Conservation (phyloP, 2,113 vertebrate genomes). For the Oreochromis tanganicae region DNA sequence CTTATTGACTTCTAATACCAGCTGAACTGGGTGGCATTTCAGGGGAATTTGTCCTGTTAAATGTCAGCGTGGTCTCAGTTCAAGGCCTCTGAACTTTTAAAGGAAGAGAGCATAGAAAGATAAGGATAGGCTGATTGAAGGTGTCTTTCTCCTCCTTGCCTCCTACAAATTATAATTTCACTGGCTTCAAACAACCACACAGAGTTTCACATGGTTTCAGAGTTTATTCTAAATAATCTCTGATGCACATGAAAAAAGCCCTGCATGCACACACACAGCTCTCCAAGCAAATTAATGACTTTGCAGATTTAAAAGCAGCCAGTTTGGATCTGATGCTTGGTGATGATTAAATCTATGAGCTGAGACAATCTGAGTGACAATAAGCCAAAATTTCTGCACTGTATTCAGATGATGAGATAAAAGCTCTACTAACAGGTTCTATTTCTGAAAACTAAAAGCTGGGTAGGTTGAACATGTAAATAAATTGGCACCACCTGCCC, state of each 20-base stretch:
- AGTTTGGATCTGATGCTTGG: not conserved
- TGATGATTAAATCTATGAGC: not conserved
- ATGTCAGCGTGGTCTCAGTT: slow-evolving; percentile 2
- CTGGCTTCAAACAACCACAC: not conserved
- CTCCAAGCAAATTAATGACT: not conserved
- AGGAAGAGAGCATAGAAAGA: not conserved
- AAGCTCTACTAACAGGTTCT: not conserved
- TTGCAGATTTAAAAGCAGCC: not conserved
- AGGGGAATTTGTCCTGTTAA: not conserved
- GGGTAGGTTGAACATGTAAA: not conserved
- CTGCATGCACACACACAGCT: not conserved
- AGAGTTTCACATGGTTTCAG: not conserved
- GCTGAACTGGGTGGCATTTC: slow-evolving; percentile 5
- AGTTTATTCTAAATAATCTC: not conserved
- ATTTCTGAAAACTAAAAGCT: not conserved
- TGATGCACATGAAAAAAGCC: not conserved
- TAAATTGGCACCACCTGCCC: not conserved
- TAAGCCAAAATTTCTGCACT: not conserved
- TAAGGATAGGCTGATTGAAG: not conserved
- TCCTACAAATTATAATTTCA: not conserved
- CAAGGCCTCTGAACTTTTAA: not conserved
- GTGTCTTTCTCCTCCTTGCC: not conserved
- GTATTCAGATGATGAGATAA: not conserved
- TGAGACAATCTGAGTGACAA: not conserved
- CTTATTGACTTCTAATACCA: slow-evolving; percentile 15